phyloP scores from a whole-genome alignment of 2,888 invertebrate genomes.

The Phalera bucephala region DNA sequence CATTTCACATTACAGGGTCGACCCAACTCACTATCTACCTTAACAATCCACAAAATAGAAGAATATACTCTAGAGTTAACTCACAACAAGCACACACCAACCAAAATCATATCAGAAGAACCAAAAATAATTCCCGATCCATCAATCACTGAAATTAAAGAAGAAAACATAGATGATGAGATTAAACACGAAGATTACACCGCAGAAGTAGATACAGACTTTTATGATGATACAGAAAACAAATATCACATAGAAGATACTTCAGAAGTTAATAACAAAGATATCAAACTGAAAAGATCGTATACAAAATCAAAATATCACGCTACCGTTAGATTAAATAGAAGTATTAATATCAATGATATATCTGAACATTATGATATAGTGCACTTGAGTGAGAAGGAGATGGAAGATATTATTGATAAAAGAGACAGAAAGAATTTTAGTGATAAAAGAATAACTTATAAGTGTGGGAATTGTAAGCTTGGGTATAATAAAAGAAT shows the following conservation, averaged over 20 bases:
- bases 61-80: background rate
- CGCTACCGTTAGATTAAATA: constrained; percentile 6
- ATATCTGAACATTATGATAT: constrained; percentile 13
- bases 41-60: background rate
- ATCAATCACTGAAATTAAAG: background rate
- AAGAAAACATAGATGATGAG: constrained; percentile 1
- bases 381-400: constrained; percentile 26
- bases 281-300: no score
- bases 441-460: background rate
- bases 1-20: background rate
- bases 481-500: constrained; percentile 25
- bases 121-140: no score
- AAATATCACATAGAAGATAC: background rate
- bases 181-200: constrained; percentile 18
- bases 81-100: no score
- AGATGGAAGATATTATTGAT: constrained; percentile 30
- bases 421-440: constrained; percentile 13
- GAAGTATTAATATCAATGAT: background rate
- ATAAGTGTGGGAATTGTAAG: constrained; percentile 19
- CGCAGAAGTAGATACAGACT: constrained; percentile 9
- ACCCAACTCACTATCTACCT: background rate
- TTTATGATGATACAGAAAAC: constrained; percentile 6
- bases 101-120: no score
- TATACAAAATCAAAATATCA: background rate
- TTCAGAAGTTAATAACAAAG: no score